Conservation (phyloP, 2,113 vertebrate species). For the Otocyon megalotis region DNA sequence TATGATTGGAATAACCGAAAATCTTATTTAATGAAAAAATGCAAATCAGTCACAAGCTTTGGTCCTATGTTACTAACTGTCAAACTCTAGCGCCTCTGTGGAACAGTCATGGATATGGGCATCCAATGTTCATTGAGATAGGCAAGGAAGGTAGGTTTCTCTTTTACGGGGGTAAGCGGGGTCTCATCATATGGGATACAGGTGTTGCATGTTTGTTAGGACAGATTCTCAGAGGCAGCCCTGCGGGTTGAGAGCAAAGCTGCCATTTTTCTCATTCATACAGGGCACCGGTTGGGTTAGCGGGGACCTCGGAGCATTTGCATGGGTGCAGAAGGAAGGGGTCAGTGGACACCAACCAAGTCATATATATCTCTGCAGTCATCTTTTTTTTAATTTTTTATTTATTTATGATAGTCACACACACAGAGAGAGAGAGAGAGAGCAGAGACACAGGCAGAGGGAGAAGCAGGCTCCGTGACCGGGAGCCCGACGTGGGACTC, state of each 20-base stretch:
- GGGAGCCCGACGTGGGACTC: no score
- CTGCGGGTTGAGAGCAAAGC: neutral
- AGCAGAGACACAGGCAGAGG: no score
- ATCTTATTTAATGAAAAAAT: neutral
- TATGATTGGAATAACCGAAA: neutral
- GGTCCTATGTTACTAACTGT: neutral
- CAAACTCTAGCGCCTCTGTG: neutral
- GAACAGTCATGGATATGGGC: neutral
- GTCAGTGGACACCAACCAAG: no score
- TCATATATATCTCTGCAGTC: no score
- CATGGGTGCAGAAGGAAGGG: neutral
- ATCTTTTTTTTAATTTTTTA: no score
- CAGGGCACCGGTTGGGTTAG: accelerated
- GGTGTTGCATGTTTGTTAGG: neutral
- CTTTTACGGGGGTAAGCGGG: neutral
- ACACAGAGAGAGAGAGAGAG: no score
- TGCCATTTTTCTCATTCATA: neutral
- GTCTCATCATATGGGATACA: neutral
- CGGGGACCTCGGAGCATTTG: neutral
- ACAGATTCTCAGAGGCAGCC: neutral
- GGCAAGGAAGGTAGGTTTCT: neutral
- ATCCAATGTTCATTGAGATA: neutral
- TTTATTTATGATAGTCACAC: no score
- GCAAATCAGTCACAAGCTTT: neutral
- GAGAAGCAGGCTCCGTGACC: no score